Evolutionary conservation across 1,140 invertebrate genomes (phyloP), one percentile per base, ranked within the genome.

Genomic region (Macrostomum lignano): DNA sequence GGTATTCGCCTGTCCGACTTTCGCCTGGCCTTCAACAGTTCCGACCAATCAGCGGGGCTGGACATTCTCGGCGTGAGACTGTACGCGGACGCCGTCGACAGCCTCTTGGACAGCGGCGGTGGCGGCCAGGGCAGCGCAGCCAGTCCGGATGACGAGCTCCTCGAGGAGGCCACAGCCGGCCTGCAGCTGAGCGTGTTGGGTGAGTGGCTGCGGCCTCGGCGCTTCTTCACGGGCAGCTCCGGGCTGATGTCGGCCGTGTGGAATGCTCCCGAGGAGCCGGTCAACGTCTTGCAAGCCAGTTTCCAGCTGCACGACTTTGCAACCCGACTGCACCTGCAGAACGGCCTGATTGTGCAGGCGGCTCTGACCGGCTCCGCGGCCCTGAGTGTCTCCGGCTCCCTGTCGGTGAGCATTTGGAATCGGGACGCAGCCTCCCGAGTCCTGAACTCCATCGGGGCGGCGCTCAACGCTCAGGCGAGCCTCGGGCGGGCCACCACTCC

Each of bases 231-330:
- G 2, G 73, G 75, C 0, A 71, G 76, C 44, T 65, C 69, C 1
- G 74, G 79, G 46, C 56, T 84, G 0, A 79, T 82, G 75, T 67
- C 74, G 1, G 74, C 78, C 41, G 70, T 81, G 3, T 82, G 75
- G 74, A 55, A 46, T 43, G 54, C 52, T 14, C 54, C 54, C 3
- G 44, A 72, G 1, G 72, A 78, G 31, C 64, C 69, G 25, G 77
- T 74, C 0, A 67, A 74, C 0, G 76, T 74, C 4, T 69, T 75
- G 40, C 72, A 75, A 55, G 68, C 66, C 1, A 65, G 74, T 32
- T 54, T 67, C 1, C 49, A 77, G 25, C 53, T 76, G 0, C 70
- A 78, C 41, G 72, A 77, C 48, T 65, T 77, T 47, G 51, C 58
- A 19, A 62, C 74, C 43, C 61, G 64, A 25, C 47, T 78, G 25